Base-by-base conservation (phyloP, 92 coral and sea anemone genomes). In the Parazoanthus darwini region DNA sequence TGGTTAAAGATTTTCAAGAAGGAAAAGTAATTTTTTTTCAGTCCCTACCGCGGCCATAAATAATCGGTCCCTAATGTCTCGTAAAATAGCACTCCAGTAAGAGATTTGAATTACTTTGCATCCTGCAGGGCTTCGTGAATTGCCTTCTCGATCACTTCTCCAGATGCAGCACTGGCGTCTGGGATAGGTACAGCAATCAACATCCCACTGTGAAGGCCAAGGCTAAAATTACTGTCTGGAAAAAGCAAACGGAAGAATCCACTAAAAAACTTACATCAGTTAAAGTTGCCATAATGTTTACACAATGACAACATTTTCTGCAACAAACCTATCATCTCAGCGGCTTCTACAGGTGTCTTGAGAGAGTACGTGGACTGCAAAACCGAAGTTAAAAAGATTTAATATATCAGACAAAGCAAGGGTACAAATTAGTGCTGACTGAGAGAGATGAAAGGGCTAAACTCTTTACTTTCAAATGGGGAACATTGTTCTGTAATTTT, bases 151-250 rank as follows among this genome's bases (percentile, higher is more conserved):
- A 95, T 92, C 74, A 90, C 91, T 11, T 89, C 91, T 75, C 98
- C 99, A 38, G 92, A 89, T 10, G 90, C 93, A 29, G 96, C 96
- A 15, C 92, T 90, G 18, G 85, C 88, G n/a, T 92, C 91, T 16
- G 98, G 92, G 20, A 95, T 94, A 35, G 99, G 99, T 63, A 97
- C 98, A 46, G 97, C 99, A 26, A 97, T 88, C 63, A 97, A 93
- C 83, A 97, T 85, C 25, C 99, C 99, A 89, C 98, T 97, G 82
- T 82, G 94, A 35, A 96, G 92, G 63, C 94, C 98, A 75, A 97
- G 89, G 51, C 94, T 92, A 48, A 89, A 72, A 92, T 91, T 94
- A 81, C 98, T 90, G 83, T 96, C 98, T 96, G 80, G 81, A 87
- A 50, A 35, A 36, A 85, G 78, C 59, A 54, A 18, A 29, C 33